Evolutionary conservation across 2,888 invertebrate species (phyloP), one percentile per base, ranked within the genome.

Genomic region (Dryomyza anilis): DNA sequence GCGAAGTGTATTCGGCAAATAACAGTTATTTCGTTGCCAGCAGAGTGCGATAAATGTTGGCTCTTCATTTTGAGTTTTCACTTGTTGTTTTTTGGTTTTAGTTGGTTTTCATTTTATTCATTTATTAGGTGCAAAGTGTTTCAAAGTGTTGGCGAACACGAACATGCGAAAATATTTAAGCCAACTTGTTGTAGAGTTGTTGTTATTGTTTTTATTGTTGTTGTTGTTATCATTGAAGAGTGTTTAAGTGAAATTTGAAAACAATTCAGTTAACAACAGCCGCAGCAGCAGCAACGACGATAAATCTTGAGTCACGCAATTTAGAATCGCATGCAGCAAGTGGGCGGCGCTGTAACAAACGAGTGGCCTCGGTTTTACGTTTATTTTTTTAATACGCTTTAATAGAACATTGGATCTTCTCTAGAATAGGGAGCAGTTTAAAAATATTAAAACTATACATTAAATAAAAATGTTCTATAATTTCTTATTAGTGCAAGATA

Each of bases 51-150:
- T 56, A n/a, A 21, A 12, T 50, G n/a, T 52, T 62, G 62, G 59
- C 33, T 57, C 60, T 65, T 62, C 59, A 55, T 48, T 59, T 65
- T 16, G n/a, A 43, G 23, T 25, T 57, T 10, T 10, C 36, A 36
- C 53, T 63, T 66, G 29, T 59, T 64, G 46, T 46, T 63, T 8
- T 48, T 62, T n/a, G 60, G 62, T 7, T 52, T 62, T 14, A 29
- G 59, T 39, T 57, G 60, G 50, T 30, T 65, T 46, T 60, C 63
- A 48, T 55, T 64, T 39, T 56, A 46, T 64, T 64, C 59, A 53
- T 69, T 70, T 70, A 69, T 71, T 62, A 65, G 64, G 70, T 71
- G 70, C 67, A 68, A 72, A 72, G 64, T 70, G 63, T 58, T 70
- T 66, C 69, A 70, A 71, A 70, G 69, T 70, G 66, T 66, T 67